These are phyloP conservation scores for Myripristis murdjan DNA, from an alignment of 2,797 vertebrate species.

Conservation along the genomic window DNA sequence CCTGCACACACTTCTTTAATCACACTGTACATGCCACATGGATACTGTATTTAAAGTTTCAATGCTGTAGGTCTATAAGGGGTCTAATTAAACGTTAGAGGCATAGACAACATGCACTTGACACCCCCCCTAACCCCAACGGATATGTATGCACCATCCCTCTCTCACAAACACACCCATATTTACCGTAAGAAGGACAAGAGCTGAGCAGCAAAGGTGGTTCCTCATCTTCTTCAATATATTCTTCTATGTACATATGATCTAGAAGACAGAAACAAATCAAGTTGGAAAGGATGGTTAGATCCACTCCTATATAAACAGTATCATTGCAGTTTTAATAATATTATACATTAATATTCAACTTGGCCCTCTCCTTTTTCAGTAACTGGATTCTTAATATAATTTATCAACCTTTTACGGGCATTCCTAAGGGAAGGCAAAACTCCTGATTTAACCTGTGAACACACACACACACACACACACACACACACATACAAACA, in stretches of 20 bases:
- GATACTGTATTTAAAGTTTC: no score
- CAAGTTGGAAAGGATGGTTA: conserved; percentile 4
- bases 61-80: not conserved
- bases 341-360: no score
- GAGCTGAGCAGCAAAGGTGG: conserved; percentile 86
- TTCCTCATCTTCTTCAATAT: conserved; percentile 89
- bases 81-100: not conserved
- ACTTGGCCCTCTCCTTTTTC: no score
- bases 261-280: conserved; percentile 58
- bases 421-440: no score
- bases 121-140: no score
- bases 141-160: not conserved
- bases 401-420: no score
- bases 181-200: conserved; percentile 84
- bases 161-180: conserved; percentile 2
- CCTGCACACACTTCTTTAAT: not conserved
- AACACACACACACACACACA: no score
- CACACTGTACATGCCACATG: no score
- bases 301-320: no score
- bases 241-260: conserved; percentile 88
- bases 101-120: conserved; percentile 5
- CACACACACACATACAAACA: conserved; percentile 10
- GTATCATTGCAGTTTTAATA: no score
- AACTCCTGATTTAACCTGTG: not conserved
- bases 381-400: no score